phyloP scores from a whole-genome alignment of 2,113 vertebrate species.

The Mastomys natalensis region DNA sequence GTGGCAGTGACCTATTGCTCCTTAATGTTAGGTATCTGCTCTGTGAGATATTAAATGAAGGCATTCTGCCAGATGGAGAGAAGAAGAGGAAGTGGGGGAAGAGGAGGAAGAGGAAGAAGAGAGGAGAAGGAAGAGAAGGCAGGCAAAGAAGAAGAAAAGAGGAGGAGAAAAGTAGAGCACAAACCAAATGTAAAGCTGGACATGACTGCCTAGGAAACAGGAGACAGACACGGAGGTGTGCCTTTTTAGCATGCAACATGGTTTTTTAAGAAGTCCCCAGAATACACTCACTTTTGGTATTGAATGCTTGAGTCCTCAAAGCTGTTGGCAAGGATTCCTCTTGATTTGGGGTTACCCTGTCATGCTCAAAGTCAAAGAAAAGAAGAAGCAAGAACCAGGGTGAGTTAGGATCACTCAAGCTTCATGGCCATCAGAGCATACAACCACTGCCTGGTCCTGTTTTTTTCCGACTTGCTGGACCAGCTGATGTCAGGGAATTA shows the following conservation, averaged over 20 bases:
- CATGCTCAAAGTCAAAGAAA: not conserved
- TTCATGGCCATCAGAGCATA: not conserved
- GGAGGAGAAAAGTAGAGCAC: not conserved
- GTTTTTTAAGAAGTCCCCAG: not conserved
- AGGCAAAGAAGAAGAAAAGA: not conserved
- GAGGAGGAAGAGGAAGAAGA: not conserved
- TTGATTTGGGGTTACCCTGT: slow-evolving; percentile 6
- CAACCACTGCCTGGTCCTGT: slow-evolving; percentile 15
- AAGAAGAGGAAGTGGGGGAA: not conserved
- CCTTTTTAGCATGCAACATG: not conserved
- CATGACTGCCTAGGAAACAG: not conserved
- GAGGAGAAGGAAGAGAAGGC: not conserved
- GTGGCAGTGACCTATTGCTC: not conserved
- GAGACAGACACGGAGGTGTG: not conserved
- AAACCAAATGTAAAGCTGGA: slow-evolving; percentile 9
- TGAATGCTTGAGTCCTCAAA: not conserved
- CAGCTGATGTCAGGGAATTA: not conserved
- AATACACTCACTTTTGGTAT: not conserved
- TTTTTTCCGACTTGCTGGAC: slow-evolving; percentile 44
- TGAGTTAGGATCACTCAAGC: not conserved
- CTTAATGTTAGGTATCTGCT: slow-evolving; percentile 7
- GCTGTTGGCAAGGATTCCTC: not conserved
- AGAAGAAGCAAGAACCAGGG: not conserved
- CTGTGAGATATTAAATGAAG: not conserved
- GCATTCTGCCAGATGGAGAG: not conserved